Evolutionary conservation across 2,113 vertebrate species (phyloP), one percentile per base, ranked within the genome.

Genomic region (Malurus melanocephalus): DNA sequence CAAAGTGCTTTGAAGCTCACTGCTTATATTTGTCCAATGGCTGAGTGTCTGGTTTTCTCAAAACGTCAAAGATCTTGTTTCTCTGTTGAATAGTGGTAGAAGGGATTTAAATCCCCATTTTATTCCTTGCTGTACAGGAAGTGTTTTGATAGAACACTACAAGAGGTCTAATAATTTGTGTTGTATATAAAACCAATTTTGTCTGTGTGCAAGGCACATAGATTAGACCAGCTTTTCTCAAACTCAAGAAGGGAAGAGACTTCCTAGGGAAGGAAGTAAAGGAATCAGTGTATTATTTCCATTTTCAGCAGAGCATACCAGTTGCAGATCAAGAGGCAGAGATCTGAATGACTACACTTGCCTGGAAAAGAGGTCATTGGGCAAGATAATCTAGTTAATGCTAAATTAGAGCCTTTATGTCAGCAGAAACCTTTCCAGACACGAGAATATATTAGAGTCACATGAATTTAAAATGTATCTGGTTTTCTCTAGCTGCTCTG

Each of bases 361-460:
- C 52, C 67, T 71, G 49, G 32, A 22, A 91, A 80, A 80, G 68
- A 62, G 30, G 30, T 84, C 62, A 10, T 90, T 90, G 78, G 74
- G 75, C 28, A 74, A 43, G 48, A 48, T 45, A 52, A 67, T 64
- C 27, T 80, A 77, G 14, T 45, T 77, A 64, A 60, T 67, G 27
- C 74, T 84, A 64, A 81, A 81, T 81, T 64, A 51, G 48, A 85
- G 56, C 22, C 40, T 74, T 78, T 69, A 13, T 55, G 56, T 75
- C 74, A 92, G 49, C 57, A 88, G 45, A 93, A 84, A 27, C 35
- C 48, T 59, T 78, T 75, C 84, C 74, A 92, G 48, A 78, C 30
- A 67, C 19, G 5, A 88, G 17, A 52, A 74, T 15, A 10, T 85
- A 51, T 74, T 80, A 78, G 49, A 60, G 11, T 61, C 49, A 68